A percentile compares a stretch with the other conserved stretches of the same genome.
Evolutionary conservation across 1,140 invertebrate species (phyloP).

Genomic region (Diuraphis noxia): DNA sequence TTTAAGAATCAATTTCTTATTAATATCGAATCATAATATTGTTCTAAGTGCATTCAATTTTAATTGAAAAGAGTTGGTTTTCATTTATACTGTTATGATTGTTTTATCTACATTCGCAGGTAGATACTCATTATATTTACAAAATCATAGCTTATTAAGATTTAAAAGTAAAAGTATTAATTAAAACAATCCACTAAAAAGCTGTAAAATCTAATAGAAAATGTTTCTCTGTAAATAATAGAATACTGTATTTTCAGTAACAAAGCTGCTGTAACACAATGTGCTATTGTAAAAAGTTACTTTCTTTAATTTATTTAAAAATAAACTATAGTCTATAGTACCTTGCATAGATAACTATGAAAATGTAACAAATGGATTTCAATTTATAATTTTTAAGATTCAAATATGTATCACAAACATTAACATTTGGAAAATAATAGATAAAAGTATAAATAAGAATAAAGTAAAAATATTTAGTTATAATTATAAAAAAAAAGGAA

Average conservation of each 20-base stretch:
- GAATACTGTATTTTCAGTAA: constrained; percentile 22
- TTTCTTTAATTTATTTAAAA: constrained; percentile 26
- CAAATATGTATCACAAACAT: not conserved
- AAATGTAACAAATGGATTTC: not conserved
- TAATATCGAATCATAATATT: not conserved
- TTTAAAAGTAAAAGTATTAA: constrained; percentile 43
- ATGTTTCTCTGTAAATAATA: not conserved
- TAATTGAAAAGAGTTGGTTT: not conserved
- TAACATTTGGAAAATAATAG: not conserved
- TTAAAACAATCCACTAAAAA: not conserved
- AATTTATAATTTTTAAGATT: not conserved
- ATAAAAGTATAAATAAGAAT: not conserved
- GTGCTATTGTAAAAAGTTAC: constrained; percentile 13
- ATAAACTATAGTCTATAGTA: not conserved
- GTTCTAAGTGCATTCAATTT: not conserved
- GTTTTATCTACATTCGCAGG: not conserved
- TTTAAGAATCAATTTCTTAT: constrained; percentile 5
- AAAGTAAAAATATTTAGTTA: not conserved
- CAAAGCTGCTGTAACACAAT: not conserved
- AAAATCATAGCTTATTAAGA: constrained; percentile 19
- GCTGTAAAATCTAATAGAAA: constrained; percentile 3
- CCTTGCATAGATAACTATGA: not conserved
- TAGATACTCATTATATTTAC: not conserved
- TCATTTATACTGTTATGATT: not conserved
- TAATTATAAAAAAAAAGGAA: too few relatives aligned